phyloP scores from a whole-genome alignment of 2,888 invertebrate species.

The Ceraclea dissimilis region DNA sequence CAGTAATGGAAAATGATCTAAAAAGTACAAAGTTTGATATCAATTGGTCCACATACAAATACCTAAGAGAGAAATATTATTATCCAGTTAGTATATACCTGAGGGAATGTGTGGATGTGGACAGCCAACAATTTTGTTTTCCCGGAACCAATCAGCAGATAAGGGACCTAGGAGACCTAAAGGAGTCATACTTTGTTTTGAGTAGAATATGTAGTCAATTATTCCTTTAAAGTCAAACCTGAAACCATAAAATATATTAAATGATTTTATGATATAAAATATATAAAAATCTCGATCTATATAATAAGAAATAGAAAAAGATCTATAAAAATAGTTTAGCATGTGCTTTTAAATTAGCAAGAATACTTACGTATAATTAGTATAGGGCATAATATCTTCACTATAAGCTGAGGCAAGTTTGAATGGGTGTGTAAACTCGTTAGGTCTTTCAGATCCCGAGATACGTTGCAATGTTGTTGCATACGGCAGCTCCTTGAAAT shows the following conservation, averaged over 20 bases:
- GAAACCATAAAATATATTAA: slow-evolving; percentile 32
- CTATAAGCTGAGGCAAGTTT: slow-evolving; percentile 92
- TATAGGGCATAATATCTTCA: slow-evolving; percentile 93
- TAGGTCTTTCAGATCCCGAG: slow-evolving; percentile 74
- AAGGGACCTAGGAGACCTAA: slow-evolving; percentile 91
- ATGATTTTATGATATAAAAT: too few relatives aligned
- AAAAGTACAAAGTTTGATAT: slow-evolving; percentile 24
- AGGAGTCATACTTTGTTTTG: slow-evolving; percentile 91
- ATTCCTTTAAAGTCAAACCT: slow-evolving; percentile 99
- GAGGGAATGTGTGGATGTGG: slow-evolving; percentile 84
- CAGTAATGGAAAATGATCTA: slow-evolving; percentile 87
- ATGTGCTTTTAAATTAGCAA: background rate
- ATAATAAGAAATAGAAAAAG: too few relatives aligned
- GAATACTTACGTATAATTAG: slow-evolving; percentile 87
- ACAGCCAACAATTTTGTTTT: slow-evolving; percentile 96
- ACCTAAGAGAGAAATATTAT: background rate
- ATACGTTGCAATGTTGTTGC: slow-evolving; percentile 86
- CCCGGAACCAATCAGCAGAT: slow-evolving; percentile 86
- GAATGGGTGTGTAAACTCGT: slow-evolving; percentile 93
- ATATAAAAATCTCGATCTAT: too few relatives aligned
- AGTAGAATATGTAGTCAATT: slow-evolving; percentile 99
- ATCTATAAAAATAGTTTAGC: too few relatives aligned
- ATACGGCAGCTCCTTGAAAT: slow-evolving; percentile 94
- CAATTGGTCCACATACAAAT: background rate
- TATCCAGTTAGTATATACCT: slow-evolving; percentile 2